Conservation (phyloP, 2,888 invertebrate species). For the Nomada ferruginata region DNA sequence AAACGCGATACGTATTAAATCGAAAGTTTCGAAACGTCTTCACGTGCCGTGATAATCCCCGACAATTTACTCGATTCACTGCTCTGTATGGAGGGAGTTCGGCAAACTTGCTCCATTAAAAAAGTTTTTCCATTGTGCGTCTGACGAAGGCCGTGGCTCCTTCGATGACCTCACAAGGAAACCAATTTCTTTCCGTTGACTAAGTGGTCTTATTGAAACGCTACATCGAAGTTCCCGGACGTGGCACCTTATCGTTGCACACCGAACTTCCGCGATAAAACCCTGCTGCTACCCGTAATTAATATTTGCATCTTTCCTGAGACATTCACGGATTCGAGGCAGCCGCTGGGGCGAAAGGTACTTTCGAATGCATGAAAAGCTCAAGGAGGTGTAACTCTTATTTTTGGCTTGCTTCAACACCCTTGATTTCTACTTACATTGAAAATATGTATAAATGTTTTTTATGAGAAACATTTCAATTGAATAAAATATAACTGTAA, state of each 20-base stretch:
- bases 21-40: constrained; percentile 22
- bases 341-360: too few species aligned
- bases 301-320: constrained; percentile 16
- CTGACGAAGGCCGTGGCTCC: constrained; percentile 22
- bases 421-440: too few species aligned
- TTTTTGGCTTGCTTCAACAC: background rate
- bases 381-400: background rate
- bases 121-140: constrained; percentile 61
- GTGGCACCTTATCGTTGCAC: constrained; percentile 25
- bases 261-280: constrained; percentile 21
- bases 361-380: background rate
- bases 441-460: too few species aligned
- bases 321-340: background rate
- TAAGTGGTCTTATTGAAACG: constrained; percentile 54
- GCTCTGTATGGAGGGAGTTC: constrained; percentile 16
- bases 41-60: constrained; percentile 48
- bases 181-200: constrained; percentile 50
- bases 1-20: constrained; percentile 28
- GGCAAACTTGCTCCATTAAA: constrained; percentile 61
- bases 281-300: background rate
- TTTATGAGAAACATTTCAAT: too few species aligned
- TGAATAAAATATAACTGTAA: too few species aligned
- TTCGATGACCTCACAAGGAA: constrained; percentile 25
- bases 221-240: constrained; percentile 36
- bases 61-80: constrained; percentile 37